Base-by-base conservation (phyloP, 2,888 invertebrate genomes). In the Luperina nickerlii region DNA sequence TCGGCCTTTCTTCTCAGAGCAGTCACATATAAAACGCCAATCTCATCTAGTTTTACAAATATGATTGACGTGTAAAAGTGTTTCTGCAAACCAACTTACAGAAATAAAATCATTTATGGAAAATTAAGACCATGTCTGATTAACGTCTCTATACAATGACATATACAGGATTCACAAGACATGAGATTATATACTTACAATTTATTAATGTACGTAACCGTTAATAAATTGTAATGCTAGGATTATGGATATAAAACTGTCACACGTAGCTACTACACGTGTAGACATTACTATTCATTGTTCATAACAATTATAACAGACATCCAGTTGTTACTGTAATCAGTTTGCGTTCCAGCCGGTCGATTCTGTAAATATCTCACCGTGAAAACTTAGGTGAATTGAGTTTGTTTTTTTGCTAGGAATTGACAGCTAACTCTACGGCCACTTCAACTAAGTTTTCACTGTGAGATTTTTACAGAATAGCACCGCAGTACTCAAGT, bases 221-320 rank as follows among this genome's bases (percentile, higher is more conserved):
- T 48, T 24, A 54, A 63, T 73, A 65, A 69, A 74, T 20, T 27
- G 24, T 60, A 24, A 76, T 57, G 60, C n/a, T 67, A 38, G 62
- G 15, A 63, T 74, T 32, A 74, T 57, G n/a, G n/a, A 78, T 20
- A 72, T 71, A 45, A 71, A 73, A 70, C 60, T 66, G 27, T 65
- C 72, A 65, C 13, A 73, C 79, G 15, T 27, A 57, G 70, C 45
- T 32, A 51, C 42, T 74, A 38, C 78, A 83, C 72, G 84, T 84
- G 84, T 65, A 76, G 6, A 7, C 48, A 79, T 74, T 74, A 84
- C 65, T 83, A 76, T 84, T 84, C 69, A 80, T 84, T 84, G 84
- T 84, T 74, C 48, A 20, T 73, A 63, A 75, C 54, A 76, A 48
- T 48, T 51, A 80, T 80, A 71, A 83, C 73, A 84, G 62, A 60